phyloP scores from a whole-genome alignment of 2,797 vertebrate species.

The Tapirus indicus region DNA sequence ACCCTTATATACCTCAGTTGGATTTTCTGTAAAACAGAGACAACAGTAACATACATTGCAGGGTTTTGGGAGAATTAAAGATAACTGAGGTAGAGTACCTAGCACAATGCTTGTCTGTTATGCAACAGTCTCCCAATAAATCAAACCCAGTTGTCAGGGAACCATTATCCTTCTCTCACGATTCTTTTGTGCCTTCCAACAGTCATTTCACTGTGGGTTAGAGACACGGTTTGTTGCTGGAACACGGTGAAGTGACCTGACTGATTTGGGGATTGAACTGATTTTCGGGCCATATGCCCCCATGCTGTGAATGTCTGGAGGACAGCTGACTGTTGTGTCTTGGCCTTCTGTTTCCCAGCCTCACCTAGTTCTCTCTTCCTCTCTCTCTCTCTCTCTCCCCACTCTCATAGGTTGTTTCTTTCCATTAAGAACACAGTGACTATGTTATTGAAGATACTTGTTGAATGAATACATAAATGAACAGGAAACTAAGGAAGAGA shows the following conservation, averaged over 20 bases:
- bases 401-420: neutral
- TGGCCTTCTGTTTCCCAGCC: neutral
- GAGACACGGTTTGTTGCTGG: neutral
- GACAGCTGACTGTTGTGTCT: neutral
- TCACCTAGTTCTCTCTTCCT: neutral
- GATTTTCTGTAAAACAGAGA: neutral
- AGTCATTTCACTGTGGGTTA: neutral
- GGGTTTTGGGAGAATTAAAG: neutral
- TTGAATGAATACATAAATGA: neutral
- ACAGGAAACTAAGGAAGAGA: neutral
- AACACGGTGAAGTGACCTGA: neutral
- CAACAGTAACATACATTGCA: rapidly evolving
- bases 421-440: neutral
- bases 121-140: rapidly evolving
- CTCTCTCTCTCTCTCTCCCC: no score
- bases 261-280: neutral
- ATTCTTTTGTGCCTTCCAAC: neutral
- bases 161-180: neutral
- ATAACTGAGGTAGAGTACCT: rapidly evolving
- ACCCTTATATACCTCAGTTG: neutral
- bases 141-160: neutral
- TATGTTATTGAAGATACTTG: neutral
- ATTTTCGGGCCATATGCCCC: neutral
- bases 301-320: neutral
- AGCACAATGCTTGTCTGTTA: neutral